Base-by-base conservation (phyloP, 2,113 vertebrate genomes). In the Seriola rivoliana region DNA sequence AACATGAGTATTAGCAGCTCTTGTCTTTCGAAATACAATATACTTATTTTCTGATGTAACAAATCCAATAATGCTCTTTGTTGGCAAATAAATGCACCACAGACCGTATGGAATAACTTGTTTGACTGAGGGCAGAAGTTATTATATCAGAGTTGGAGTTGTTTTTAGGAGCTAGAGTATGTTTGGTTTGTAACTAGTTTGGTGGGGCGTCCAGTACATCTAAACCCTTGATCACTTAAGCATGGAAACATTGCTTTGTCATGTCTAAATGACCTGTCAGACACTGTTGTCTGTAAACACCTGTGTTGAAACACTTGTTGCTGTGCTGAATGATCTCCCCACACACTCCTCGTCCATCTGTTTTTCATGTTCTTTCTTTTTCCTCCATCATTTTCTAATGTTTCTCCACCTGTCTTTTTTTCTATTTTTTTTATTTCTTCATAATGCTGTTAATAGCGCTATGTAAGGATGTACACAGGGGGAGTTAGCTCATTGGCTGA, bases 401-500 rank as follows among this genome's bases (percentile, higher is more conserved):
- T 84, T 81, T 84, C 8, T 81, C 73, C 82, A 75, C 44, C n/a
- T 89, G 50, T 80, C 36, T 74, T 34, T 73, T 62, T n/a, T 69
- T 0, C 25, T 19, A 36, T 36, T 11, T 0, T 25, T 8, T 21
- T 25, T 23, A 13, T 55, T 4, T 32, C 60, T 38, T 46, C 66
- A 52, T 19, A 21, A 77, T 76, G 90, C 75, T 88, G 85, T 93
- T 90, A 80, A 78, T 96, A 99, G 98, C 96, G 95, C 92, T 98
- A 95, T 94, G 95, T 98, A 94, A 97, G 96, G 97, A 97, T 98
- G 97, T 98, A 98, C 95, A 98, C 97, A 71, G 97, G 97, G 83
- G 98, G 97, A 87, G 97, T 99, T 95, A 97, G 96, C 97, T 98
- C 96, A 88, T 93, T 99, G 97, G 95, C 98, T 96, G 96, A 97